phyloP scores from a whole-genome alignment of 1,140 invertebrate species.

The Matsumurasca onukii region DNA sequence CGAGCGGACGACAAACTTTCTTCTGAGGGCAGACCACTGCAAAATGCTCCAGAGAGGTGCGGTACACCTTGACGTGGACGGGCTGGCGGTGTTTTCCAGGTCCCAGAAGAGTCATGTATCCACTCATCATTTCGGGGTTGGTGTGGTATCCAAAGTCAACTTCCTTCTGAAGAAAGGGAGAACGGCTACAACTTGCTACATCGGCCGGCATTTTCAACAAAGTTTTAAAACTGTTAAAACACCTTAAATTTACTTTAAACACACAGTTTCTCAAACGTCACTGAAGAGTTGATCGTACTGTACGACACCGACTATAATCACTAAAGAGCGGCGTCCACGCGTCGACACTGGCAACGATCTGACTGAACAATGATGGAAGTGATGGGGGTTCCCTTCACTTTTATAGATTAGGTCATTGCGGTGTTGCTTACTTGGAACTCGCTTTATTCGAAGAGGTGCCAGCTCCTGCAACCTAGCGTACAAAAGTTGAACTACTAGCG shows the following conservation, averaged over 20 bases:
- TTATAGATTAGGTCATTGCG: slow-evolving; percentile 13
- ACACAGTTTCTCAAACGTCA: no score
- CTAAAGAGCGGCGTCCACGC: neutral
- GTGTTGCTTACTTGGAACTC: slow-evolving; percentile 14
- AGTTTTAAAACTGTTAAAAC: no score
- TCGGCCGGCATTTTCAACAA: slow-evolving; percentile 49
- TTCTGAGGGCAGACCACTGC: slow-evolving; percentile 66
- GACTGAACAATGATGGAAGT: slow-evolving; percentile 1
- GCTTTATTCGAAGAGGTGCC: neutral
- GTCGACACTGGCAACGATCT: slow-evolving; percentile 8
- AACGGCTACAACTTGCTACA: slow-evolving; percentile 50
- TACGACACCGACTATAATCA: no score
- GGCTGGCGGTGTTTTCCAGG: slow-evolving; percentile 58
- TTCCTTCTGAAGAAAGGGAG: slow-evolving; percentile 46
- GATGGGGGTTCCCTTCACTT: slow-evolving; percentile 17
- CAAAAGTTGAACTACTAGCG: neutral
- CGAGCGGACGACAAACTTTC: slow-evolving; percentile 60
- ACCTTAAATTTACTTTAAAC: no score
- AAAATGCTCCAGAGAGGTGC: slow-evolving; percentile 65
- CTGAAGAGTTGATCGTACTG: no score
- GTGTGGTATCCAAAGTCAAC: slow-evolving; percentile 44
- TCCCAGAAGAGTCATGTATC: slow-evolving; percentile 59
- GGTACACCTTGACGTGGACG: slow-evolving; percentile 64
- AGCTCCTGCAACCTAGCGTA: neutral
- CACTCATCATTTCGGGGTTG: slow-evolving; percentile 62